Conservation (phyloP, 2,113 vertebrate species). For the Brachypodius melanocephalos region DNA sequence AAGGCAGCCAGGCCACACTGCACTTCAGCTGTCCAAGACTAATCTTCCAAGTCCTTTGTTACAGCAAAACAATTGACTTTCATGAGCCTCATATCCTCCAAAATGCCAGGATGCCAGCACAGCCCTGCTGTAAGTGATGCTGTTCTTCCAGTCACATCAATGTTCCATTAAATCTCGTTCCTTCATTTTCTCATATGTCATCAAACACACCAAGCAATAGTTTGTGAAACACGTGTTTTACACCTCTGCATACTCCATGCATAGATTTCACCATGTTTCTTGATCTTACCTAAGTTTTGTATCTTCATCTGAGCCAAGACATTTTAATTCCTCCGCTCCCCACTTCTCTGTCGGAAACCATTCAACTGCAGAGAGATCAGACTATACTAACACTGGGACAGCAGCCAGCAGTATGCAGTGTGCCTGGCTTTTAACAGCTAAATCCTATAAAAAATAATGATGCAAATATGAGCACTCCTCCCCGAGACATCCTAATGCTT, state of each 20-base stretch:
- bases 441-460: slow-evolving; percentile 32
- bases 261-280: background rate
- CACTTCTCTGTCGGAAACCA: background rate
- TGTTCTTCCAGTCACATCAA: background rate
- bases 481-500: background rate
- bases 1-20: background rate
- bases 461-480: background rate
- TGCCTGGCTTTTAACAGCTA: slow-evolving; percentile 34
- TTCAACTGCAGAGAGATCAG: background rate
- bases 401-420: background rate
- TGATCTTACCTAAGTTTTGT: background rate
- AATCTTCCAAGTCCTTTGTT: background rate
- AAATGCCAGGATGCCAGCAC: background rate
- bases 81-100: background rate
- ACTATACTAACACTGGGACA: background rate
- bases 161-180: background rate
- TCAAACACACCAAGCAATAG: background rate
- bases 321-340: background rate
- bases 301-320: background rate
- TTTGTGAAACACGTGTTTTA: background rate
- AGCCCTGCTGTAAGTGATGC: background rate
- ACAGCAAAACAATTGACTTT: background rate
- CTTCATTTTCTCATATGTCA: background rate
- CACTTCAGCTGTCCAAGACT: background rate
- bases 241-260: background rate